Evolutionary conservation across 2,888 invertebrate genomes (phyloP).

Genomic region (Drosophila tanythrix): DNA sequence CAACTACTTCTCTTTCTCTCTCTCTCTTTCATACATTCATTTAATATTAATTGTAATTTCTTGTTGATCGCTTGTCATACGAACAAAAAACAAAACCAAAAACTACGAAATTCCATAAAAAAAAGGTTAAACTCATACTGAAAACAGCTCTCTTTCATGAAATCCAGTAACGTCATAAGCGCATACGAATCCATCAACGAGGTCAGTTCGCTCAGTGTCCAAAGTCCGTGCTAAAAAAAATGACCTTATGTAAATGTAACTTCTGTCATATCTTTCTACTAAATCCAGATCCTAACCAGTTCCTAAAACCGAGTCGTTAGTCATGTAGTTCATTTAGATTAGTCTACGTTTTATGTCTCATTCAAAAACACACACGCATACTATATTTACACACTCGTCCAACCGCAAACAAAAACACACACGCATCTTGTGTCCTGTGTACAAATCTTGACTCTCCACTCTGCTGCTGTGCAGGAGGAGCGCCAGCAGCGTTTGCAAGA

Average conservation of each 20-base stretch:
- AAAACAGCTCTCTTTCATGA: constrained; percentile 81
- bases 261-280: constrained; percentile 23
- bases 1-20: constrained; percentile 23
- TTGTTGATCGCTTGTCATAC: constrained; percentile 59
- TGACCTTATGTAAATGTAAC: constrained; percentile 38
- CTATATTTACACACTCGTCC: constrained; percentile 10
- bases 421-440: constrained; percentile 18
- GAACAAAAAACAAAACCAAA: constrained; percentile 31
- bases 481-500: constrained; percentile 91
- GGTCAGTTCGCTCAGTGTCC: constrained; percentile 76
- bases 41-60: constrained; percentile 51
- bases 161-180: constrained; percentile 77
- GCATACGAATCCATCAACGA: constrained; percentile 75
- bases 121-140: constrained; percentile 82
- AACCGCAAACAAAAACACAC: constrained; percentile 12
- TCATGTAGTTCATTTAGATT: constrained; percentile 40
- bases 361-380: constrained; percentile 31
- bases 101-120: constrained; percentile 50
- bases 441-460: constrained; percentile 50
- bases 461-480: constrained; percentile 87
- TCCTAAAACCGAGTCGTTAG: constrained; percentile 32
- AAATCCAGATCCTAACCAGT: constrained; percentile 22
- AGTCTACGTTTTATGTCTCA: constrained; percentile 50
- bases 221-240: constrained; percentile 31
- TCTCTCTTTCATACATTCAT: constrained; percentile 48